A percentile compares a stretch with the other conserved stretches of the same genome.
Evolutionary conservation across 2,113 vertebrate genomes (phyloP).

Genomic region (Myiozetetes cayanensis): DNA sequence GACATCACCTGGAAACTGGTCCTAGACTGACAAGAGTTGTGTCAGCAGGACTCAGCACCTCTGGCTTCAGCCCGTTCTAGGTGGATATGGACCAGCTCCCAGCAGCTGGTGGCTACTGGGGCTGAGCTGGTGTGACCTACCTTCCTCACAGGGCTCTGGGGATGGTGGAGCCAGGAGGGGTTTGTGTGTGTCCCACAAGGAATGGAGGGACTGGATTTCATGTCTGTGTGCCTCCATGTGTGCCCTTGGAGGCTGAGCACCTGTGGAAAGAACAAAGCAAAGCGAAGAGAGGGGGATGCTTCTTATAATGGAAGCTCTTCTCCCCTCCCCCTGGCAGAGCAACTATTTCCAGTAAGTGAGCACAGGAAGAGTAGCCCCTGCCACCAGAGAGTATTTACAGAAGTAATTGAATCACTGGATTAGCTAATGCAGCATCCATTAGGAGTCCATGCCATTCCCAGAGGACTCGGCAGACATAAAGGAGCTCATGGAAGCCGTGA

Average conservation of each 20-base stretch:
- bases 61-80: neutral
- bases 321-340: conserved; percentile 61
- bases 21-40: neutral
- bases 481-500: conserved; percentile 40
- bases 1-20: neutral
- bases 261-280: neutral
- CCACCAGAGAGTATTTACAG: conserved; percentile 73
- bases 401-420: conserved; percentile 83
- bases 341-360: conserved; percentile 75
- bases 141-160: neutral
- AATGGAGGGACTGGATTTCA: neutral
- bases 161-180: neutral
- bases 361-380: conserved; percentile 68
- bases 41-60: neutral
- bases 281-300: neutral
- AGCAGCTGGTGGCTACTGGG: neutral
- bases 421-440: conserved; percentile 85
- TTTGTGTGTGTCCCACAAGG: rapidly evolving
- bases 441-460: conserved; percentile 67
- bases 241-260: neutral
- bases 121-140: neutral
- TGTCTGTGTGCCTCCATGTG: neutral
- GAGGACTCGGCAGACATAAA: conserved; percentile 49
- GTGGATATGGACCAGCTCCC: rapidly evolving
- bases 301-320: conserved; percentile 8